These are phyloP conservation scores for Drosophila merina DNA, from an alignment of 2,888 invertebrate genomes.

Conservation along the genomic window DNA sequence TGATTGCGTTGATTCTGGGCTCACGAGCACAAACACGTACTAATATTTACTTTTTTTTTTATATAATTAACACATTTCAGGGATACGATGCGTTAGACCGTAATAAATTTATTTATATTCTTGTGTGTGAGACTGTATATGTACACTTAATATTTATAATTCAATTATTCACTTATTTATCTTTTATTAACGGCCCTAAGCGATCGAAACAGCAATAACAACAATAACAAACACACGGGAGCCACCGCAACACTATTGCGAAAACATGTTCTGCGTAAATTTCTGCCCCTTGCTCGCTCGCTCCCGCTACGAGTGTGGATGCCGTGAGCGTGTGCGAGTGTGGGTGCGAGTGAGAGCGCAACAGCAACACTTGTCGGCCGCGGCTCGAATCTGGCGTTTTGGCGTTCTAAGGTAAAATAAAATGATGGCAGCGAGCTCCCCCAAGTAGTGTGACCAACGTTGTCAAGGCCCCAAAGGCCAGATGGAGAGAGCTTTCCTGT, in stretches of 20 bases:
- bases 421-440: constrained; percentile 28
- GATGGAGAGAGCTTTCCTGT: constrained; percentile 5
- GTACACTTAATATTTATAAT: constrained; percentile 58
- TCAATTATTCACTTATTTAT: constrained; percentile 79
- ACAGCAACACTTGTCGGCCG: constrained; percentile 61
- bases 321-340: constrained; percentile 43
- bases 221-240: constrained; percentile 38
- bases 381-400: constrained; percentile 55
- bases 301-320: constrained; percentile 36
- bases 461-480: not conserved
- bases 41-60: constrained; percentile 37
- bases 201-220: constrained; percentile 54
- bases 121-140: constrained; percentile 33
- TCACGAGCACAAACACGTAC: constrained; percentile 45
- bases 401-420: constrained; percentile 75
- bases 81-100: constrained; percentile 42
- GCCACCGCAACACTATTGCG: constrained; percentile 64
- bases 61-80: constrained; percentile 75
- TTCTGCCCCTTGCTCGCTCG: constrained; percentile 54
- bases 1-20: constrained; percentile 62
- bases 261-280: constrained; percentile 71
- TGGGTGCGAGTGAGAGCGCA: constrained; percentile 59
- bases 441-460: constrained; percentile 55
- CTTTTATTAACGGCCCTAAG: constrained; percentile 68
- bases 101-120: constrained; percentile 41